phyloP scores from a whole-genome alignment of 2,888 invertebrate genomes.

The Empis stercorea region DNA sequence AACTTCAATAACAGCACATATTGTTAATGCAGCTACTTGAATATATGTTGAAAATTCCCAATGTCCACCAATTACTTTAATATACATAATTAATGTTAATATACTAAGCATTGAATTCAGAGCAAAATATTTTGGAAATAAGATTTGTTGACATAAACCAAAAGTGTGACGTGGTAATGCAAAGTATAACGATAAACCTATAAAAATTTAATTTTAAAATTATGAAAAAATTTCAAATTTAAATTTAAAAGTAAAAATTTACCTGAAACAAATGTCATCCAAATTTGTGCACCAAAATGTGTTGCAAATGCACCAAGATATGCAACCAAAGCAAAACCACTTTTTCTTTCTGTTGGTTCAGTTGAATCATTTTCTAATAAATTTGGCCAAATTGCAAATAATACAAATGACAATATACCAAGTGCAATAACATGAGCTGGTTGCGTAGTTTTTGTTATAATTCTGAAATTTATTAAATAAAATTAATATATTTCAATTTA shows the following conservation, averaged over 20 bases:
- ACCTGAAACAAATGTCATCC: conserved; percentile 91
- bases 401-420: conserved; percentile 44
- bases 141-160: conserved; percentile 71
- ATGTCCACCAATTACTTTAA: conserved; percentile 40
- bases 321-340: conserved; percentile 40
- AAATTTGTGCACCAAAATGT: conserved; percentile 77
- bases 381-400: conserved; percentile 39
- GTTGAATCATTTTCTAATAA: conserved; percentile 22
- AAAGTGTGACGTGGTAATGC: conserved; percentile 74
- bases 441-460: conserved; percentile 58
- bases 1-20: conserved; percentile 49
- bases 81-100: conserved; percentile 55
- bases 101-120: conserved; percentile 64
- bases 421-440: conserved; percentile 63
- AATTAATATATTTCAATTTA: too few relatives aligned
- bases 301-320: conserved; percentile 67
- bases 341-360: conserved; percentile 15
- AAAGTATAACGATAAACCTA: conserved; percentile 77
- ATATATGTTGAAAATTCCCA: conserved; percentile 39
- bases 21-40: conserved; percentile 37
- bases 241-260: conserved; percentile 12
- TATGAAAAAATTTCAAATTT: conserved; percentile 18
- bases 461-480: conserved; percentile 41
- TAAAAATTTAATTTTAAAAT: conserved; percentile 10
- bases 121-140: conserved; percentile 79